Evolutionary conservation across 2,113 vertebrate species (phyloP).

Genomic region (Brienomyrus longianalis): DNA sequence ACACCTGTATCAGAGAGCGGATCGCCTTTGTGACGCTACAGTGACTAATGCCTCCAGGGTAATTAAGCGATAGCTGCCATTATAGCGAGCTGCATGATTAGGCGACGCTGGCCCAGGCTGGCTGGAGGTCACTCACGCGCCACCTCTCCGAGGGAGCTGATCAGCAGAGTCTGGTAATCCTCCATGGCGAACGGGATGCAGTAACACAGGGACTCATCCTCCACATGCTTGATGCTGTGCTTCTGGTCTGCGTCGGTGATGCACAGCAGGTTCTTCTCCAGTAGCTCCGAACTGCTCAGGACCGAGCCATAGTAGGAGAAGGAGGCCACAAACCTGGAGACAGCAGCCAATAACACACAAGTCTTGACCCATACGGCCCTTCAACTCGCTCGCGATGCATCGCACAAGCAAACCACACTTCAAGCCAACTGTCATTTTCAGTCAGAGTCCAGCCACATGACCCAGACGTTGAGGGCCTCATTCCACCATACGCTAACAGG

Average conservation of each 20-base stretch:
- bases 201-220: constrained; percentile 60
- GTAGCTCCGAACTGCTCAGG: constrained; percentile 78
- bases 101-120: neutral
- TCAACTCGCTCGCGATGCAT: neutral
- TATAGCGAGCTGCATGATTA: neutral
- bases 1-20: neutral
- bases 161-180: constrained; percentile 82
- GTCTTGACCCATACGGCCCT: neutral
- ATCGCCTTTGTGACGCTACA: neutral
- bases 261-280: constrained; percentile 79
- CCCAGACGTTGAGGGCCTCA: neutral
- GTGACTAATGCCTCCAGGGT: neutral
- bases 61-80: neutral
- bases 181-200: constrained; percentile 67
- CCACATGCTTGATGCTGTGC: constrained; percentile 38
- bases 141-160: constrained; percentile 83
- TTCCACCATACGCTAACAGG: neutral
- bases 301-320: constrained; percentile 86
- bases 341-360: neutral
- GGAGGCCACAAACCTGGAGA: constrained; percentile 81
- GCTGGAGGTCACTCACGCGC: constrained; percentile 57
- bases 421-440: neutral
- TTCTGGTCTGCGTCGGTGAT: constrained; percentile 32
- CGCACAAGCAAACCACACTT: neutral
- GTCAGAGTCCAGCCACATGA: neutral